A percentile compares a stretch with the other conserved stretches of the same genome.
These are phyloP conservation scores for Choreutis nemorana DNA, from an alignment of 2,888 invertebrate species.

Conservation along the genomic window DNA sequence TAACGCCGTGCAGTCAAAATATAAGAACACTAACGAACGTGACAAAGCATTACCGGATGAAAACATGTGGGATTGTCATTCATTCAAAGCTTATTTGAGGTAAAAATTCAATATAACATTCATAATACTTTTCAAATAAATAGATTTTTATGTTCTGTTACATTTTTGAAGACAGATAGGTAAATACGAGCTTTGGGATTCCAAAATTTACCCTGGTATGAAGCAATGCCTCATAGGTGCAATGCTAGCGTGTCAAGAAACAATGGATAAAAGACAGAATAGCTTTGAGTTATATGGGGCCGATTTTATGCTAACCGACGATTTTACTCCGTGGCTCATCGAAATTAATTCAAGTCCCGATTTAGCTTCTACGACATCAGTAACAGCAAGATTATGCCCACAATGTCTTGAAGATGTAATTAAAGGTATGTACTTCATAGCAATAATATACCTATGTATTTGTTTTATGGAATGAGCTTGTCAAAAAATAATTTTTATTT, in stretches of 20 bases:
- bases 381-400: conserved; percentile 86
- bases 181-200: conserved; percentile 80
- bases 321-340: conserved; percentile 89
- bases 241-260: conserved; percentile 86
- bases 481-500: conserved; percentile 1
- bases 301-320: conserved; percentile 92
- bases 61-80: conserved; percentile 95
- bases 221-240: conserved; percentile 78
- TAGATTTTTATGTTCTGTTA: conserved; percentile 7
- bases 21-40: conserved; percentile 73
- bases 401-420: conserved; percentile 89
- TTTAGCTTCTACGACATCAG: conserved; percentile 88
- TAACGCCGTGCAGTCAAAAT: conserved; percentile 91
- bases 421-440: conserved; percentile 71
- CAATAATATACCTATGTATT: neutral
- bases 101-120: conserved; percentile 23
- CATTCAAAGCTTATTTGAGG: conserved; percentile 77
- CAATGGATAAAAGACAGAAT: conserved; percentile 80
- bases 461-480: neutral
- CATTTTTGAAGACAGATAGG: conserved; percentile 71
- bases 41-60: conserved; percentile 83
- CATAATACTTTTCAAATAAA: neutral
- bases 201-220: conserved; percentile 89
- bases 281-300: conserved; percentile 95
- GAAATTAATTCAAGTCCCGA: conserved; percentile 96